Conservation (phyloP, 2,113 vertebrate genomes). For the Jacana jacana region DNA sequence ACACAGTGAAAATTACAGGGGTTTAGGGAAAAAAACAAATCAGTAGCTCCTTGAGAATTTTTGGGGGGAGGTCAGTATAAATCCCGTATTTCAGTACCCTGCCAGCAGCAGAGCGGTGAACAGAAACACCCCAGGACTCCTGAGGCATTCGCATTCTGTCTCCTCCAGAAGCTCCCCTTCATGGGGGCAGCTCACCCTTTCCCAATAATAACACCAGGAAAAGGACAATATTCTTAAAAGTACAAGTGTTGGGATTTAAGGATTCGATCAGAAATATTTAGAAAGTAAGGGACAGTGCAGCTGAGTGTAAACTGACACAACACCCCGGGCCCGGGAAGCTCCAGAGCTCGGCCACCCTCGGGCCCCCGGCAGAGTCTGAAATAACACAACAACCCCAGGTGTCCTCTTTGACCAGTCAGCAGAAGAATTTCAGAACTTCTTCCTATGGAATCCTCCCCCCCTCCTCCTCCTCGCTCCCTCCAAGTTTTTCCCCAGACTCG, state of each 20-base stretch:
- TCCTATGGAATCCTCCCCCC: rapidly evolving
- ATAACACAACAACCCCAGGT: rapidly evolving
- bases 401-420: neutral
- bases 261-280: neutral
- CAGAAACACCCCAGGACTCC: neutral
- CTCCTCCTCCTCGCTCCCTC: neutral
- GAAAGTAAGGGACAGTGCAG: neutral
- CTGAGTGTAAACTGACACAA: neutral
- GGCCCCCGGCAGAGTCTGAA: neutral
- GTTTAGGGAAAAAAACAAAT: neutral
- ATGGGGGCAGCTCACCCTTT: too few species aligned
- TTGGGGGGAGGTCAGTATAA: neutral
- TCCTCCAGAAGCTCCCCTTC: too few species aligned
- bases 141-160: too few species aligned
- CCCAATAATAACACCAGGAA: too few species aligned
- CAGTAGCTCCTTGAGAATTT: neutral
- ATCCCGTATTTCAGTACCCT: neutral
- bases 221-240: neutral
- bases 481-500: neutral
- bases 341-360: neutral
- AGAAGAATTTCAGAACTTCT: neutral
- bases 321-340: neutral
- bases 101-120: neutral
- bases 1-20: rapidly evolving
- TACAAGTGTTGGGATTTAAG: neutral